phyloP scores from a whole-genome alignment of 2,888 invertebrate species.

The Lasioglossum calceatum region DNA sequence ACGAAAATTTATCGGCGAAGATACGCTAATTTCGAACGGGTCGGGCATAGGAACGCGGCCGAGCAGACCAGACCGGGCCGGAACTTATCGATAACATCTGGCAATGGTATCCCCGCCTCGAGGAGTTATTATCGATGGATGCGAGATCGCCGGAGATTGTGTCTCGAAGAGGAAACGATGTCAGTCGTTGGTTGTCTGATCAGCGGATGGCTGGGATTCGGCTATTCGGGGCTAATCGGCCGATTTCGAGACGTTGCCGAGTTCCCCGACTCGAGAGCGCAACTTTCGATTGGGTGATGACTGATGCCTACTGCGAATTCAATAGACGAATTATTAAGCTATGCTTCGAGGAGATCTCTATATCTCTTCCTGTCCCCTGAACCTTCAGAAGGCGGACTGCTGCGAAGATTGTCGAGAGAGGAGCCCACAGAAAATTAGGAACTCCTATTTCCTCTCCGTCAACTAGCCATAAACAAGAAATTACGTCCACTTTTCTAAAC shows the following conservation, averaged over 20 bases:
- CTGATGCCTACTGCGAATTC: background rate
- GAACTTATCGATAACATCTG: conserved; percentile 54
- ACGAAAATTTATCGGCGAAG: conserved; percentile 73
- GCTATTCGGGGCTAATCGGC: background rate
- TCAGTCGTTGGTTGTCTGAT: background rate
- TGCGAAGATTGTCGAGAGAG: too few relatives aligned
- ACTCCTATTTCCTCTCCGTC: too few relatives aligned
- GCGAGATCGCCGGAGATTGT: background rate
- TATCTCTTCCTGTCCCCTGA: background rate
- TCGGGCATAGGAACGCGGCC: conserved; percentile 13
- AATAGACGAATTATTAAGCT: background rate
- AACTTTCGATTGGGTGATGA: background rate
- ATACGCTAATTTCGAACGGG: background rate
- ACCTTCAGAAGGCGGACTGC: background rate
- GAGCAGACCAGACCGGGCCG: conserved; percentile 19
- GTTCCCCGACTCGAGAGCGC: too few relatives aligned
- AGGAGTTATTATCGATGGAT: conserved; percentile 23
- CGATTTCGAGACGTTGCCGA: background rate
- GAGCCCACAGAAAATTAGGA: too few relatives aligned
- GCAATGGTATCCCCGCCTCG: background rate
- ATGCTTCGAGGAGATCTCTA: background rate
- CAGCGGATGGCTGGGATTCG: background rate
- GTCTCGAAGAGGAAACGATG: conserved; percentile 2
- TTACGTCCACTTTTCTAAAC: too few relatives aligned
- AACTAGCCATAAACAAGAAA: too few relatives aligned